Percentiles rank a stretch among this genome's conserved stretches.
These are phyloP conservation scores for Halcyon malimbica DNA, from an alignment of 2,113 vertebrate species.

Conservation along the genomic window DNA sequence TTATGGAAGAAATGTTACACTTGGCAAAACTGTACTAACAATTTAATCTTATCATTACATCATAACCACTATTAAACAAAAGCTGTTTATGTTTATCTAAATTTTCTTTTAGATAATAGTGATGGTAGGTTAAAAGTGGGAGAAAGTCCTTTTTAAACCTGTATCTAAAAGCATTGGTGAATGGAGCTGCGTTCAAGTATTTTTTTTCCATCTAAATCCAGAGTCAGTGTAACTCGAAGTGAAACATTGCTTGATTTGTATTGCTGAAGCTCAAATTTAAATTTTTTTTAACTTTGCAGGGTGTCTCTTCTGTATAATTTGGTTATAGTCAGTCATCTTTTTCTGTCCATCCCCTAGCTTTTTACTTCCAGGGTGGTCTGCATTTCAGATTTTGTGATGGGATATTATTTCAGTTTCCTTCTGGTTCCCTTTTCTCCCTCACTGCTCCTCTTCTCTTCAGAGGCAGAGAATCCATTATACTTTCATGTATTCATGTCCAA, in stretches of 20 bases:
- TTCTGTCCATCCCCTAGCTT: background rate
- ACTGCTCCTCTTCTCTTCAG: background rate
- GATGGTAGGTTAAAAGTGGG: background rate
- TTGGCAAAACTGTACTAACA: background rate
- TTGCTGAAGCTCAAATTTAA: background rate
- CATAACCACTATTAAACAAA: background rate
- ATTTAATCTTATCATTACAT: background rate
- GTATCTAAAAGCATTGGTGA: background rate
- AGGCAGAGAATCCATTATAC: background rate
- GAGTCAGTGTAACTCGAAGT: background rate
- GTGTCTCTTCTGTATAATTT: background rate
- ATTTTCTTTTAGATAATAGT: background rate
- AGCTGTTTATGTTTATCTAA: background rate
- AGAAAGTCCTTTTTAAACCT: background rate
- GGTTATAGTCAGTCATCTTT: background rate
- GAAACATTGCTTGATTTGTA: background rate
- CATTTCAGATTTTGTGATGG: background rate
- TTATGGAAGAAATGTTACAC: background rate
- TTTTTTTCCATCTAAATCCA: background rate
- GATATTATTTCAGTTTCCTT: background rate
- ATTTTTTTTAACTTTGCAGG: background rate
- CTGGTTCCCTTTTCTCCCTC: background rate
- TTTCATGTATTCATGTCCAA: background rate
- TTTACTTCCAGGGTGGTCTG: background rate
- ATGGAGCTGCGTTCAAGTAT: background rate